phyloP scores from a whole-genome alignment of 2,888 invertebrate genomes.

The Zhengitettix transpicula region DNA sequence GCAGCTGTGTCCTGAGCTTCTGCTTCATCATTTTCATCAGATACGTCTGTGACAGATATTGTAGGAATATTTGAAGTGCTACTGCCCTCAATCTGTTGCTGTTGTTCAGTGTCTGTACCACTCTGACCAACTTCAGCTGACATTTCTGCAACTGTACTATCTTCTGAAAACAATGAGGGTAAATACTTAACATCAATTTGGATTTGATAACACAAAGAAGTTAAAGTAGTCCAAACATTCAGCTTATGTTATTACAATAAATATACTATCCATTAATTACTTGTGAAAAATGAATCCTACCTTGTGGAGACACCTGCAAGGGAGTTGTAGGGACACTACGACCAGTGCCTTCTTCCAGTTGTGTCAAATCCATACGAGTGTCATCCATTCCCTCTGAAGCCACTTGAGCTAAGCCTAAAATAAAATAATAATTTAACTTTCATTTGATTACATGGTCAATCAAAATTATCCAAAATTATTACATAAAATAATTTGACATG shows the following conservation, averaged over 20 bases:
- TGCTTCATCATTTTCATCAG: slow-evolving; percentile 19
- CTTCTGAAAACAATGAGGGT: neutral
- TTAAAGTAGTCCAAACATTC: too few species aligned
- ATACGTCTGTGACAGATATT: slow-evolving; percentile 17
- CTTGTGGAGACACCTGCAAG: slow-evolving; percentile 43
- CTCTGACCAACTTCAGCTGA: slow-evolving; percentile 24
- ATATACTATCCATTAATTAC: too few species aligned
- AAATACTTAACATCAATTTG: too few species aligned
- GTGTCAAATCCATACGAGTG: slow-evolving; percentile 53
- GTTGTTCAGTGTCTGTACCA: slow-evolving; percentile 22
- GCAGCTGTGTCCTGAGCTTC: slow-evolving; percentile 3
- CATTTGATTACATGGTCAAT: too few species aligned
- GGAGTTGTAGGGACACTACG: slow-evolving; percentile 52
- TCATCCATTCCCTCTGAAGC: slow-evolving; percentile 54
- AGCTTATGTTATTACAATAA: too few species aligned
- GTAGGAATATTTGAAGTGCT: slow-evolving; percentile 17
- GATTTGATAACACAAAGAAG: too few species aligned
- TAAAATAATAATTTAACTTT: too few species aligned
- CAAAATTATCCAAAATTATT: too few species aligned
- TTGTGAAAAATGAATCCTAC: slow-evolving; percentile 10
- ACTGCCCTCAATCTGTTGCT: slow-evolving; percentile 1
- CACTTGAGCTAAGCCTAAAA: slow-evolving; percentile 28
- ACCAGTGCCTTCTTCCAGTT: slow-evolving; percentile 43
- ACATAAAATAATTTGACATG: too few species aligned
- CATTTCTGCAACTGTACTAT: slow-evolving; percentile 10